Evolutionary conservation across 2,113 vertebrate genomes (phyloP), one percentile per base, ranked within the genome.

Genomic region (Lutjanus erythropterus): DNA sequence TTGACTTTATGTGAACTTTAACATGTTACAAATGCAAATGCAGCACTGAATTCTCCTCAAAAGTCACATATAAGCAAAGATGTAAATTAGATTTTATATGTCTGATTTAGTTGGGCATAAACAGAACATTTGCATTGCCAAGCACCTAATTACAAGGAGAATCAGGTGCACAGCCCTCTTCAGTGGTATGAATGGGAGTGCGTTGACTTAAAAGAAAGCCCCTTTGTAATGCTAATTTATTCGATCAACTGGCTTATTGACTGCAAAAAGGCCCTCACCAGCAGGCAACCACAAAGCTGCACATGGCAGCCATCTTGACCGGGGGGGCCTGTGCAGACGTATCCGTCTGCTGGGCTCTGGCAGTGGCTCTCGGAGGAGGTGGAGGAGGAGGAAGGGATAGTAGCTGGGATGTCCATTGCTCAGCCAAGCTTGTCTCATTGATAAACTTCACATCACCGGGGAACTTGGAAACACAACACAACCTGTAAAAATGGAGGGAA

Each of bases 201-300:
- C 23, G 23, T 78, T 21, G 75, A 83, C 79, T 76, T 87, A 46
- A 86, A 80, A 92, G 86, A 86, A 91, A 84, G 82, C 50, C 71
- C 71, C 71, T 91, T 94, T 93, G 86, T 91, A 1, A 92, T 92
- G 89, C 85, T 82, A 94, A 93, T 84, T 73, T 70, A 79, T 84
- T 91, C 37, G 44, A 94, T 91, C 88, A 90, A 92, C 85, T 93
- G 88, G 86, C 86, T 92, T 90, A 92, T 90, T 92, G 89, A 93
- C 93, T 91, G 84, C 81, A 60, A 73, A 90, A 84, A 87, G 89
- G 70, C 76, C 77, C 79, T 88, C 79, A 71, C 71, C 93, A 88
- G 85, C 86, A 82, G 88, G 91, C 83, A 41, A 62, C 70, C 78
- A 86, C 83, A 91, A 81, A 84, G 91, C 87, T 56, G 77, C 88